Base-by-base conservation (phyloP, 2,113 vertebrate genomes). In the Catharus minimus region DNA sequence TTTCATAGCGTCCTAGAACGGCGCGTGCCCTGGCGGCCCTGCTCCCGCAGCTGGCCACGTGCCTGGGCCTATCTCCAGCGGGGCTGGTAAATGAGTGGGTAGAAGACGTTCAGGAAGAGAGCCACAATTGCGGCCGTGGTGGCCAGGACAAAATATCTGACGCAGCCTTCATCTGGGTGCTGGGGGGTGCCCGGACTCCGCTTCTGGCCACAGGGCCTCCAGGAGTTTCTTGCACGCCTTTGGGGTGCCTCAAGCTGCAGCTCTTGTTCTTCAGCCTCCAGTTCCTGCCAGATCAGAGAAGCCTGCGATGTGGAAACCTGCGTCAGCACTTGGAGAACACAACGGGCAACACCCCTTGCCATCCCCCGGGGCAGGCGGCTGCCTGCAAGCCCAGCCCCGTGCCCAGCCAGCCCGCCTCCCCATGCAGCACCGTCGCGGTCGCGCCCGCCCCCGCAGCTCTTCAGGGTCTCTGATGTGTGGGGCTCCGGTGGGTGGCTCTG, bases 241-340 rank as follows among this genome's bases (percentile, higher is more conserved):
- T 49, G 90, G 41, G 95, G 36, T 27, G 89, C 76, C 91, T 96
- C 89, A 21, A 94, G 95, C 77, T 93, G 92, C 77, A 91, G 94
- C 47, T 97, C 96, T 36, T 97, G 97, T 44, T 99, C 99, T 97
- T 99, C 99, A 92, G 99, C 98, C 98, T 99, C 99, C 98, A 99
- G 97, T 98, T 99, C 99, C 98, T 98, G 98, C 99, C 99, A 99
- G 98, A 99, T 98, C 97, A 98, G 98, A 98, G 99, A 99, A 98
- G 99, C 99, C 99, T 99, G 99, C 97, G 97, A 98, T 99, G 98
- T 99, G 99, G 99, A 99, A 99, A 99, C 97, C 98, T 98, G 98
- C 97, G 98, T 99, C 98, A 99, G 98, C 98, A 98, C 98, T 98
- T 97, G 96, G 94, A 96, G 94, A 95, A 96, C 83, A 95, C 76